Evolutionary conservation across 2,113 vertebrate species (phyloP).

Genomic region (Gadus macrocephalus): DNA sequence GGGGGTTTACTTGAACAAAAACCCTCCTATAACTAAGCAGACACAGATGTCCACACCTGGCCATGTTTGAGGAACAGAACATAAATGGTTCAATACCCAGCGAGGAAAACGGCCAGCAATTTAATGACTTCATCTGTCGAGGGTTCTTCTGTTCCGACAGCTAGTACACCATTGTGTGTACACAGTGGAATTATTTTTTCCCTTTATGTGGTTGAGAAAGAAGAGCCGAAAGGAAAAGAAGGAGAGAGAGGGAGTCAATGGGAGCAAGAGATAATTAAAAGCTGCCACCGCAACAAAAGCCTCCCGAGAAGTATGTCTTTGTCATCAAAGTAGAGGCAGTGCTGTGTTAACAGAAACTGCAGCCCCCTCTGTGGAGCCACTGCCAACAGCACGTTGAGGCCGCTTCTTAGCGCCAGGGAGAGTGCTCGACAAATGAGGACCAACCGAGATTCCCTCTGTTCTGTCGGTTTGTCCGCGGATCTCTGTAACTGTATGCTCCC

Average conservation of each 20-base stretch:
- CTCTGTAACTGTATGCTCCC: neutral
- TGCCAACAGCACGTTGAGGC: neutral
- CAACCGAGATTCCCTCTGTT: neutral
- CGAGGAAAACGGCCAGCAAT: too few relatives aligned
- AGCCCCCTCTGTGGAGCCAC: too few relatives aligned
- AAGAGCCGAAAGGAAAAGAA: too few relatives aligned
- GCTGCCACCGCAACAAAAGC: constrained; percentile 9
- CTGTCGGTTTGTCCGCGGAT: neutral
- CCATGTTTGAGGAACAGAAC: too few relatives aligned
- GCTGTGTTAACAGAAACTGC: constrained; percentile 6
- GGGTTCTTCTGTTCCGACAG: too few relatives aligned
- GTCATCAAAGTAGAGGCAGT: constrained; percentile 19
- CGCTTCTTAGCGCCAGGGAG: neutral
- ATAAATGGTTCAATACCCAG: too few relatives aligned
- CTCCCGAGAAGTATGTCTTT: constrained; percentile 13
- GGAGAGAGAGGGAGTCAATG: neutral
- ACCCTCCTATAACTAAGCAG: too few relatives aligned
- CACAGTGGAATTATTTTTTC: too few relatives aligned
- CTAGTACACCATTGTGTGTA: too few relatives aligned
- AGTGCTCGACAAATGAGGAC: neutral
- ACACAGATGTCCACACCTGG: too few relatives aligned
- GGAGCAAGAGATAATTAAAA: constrained; percentile 9
- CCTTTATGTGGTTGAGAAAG: neutral
- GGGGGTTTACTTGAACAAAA: too few relatives aligned
- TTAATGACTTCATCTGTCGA: too few relatives aligned